Evolutionary conservation across 1,140 invertebrate genomes (phyloP), one percentile per base, ranked within the genome.

Genomic region (Lutraria rhynchaena): DNA sequence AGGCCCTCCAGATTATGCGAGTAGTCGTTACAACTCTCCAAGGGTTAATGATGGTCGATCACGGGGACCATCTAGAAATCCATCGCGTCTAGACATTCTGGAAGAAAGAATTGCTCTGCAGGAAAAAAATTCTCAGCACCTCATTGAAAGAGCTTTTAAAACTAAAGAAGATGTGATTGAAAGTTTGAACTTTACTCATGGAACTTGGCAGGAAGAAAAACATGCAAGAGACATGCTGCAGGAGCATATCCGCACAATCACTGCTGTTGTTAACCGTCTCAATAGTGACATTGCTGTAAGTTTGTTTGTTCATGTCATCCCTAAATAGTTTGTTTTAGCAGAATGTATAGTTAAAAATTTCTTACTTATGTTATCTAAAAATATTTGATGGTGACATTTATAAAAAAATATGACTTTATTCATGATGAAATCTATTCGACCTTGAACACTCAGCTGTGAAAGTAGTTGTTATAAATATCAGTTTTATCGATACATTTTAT

Each of bases 91-190:
- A 11, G 87, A 90, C 44, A 76, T 82, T 29, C 46, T 90, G n/a
- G 89, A 90, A 65, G 88, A 89, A 29, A 71, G 89, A 35, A 70
- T 91, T 17, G 73, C 78, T n/a, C 85, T 89, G 55, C 86, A 89
- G 51, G 89, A 90, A 76, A 80, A 83, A 37, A 90, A 85, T 41
- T 83, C 87, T 35, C 86, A 84, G 35, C 81, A 78, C 7, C 61
- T 92, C 29, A 85, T 92, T 22, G 90, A 91, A 53, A 82, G 87
- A 71, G 90, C 91, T 0, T 88, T 90, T 46, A 90, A 91, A 81
- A 91, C 91, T 22, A 92, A 92, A 71, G 90, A 92, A 51, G 91
- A 92, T 85, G 88, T 92, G 13, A 89, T 91, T 49, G 89, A 91
- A 27, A 92, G 88, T 86, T 85, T 92, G 46, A 90, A 90, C 83